Percentiles rank a stretch among this genome's conserved stretches.
These are phyloP conservation scores for Tridacna gigas DNA, from an alignment of 2,888 invertebrate species.

Conservation along the genomic window DNA sequence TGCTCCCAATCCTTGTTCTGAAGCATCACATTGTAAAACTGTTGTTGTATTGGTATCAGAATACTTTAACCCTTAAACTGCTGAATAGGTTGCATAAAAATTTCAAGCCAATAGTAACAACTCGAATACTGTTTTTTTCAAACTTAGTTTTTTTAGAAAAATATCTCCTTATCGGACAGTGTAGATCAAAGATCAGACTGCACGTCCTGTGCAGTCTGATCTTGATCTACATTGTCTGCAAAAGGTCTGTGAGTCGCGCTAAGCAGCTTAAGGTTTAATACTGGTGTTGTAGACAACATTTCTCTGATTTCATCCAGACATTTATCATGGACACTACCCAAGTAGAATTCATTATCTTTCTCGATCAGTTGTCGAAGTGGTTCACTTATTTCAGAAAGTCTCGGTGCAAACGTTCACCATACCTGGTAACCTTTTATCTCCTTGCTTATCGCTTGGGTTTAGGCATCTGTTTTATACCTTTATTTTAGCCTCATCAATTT, in stretches of 20 bases:
- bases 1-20: constrained; percentile 59
- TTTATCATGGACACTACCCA: neutral
- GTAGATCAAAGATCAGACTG: too few species aligned
- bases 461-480: neutral
- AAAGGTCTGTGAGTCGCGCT: too few species aligned
- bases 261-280: too few species aligned
- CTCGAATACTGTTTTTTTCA: too few species aligned
- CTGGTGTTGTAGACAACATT: neutral
- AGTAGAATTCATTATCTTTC: neutral
- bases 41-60: neutral
- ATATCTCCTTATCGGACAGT: too few species aligned
- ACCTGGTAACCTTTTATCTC: neutral
- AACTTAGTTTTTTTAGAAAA: too few species aligned
- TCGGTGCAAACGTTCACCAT: neutral
- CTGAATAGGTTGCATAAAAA: too few species aligned
- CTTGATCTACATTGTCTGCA: too few species aligned
- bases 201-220: too few species aligned
- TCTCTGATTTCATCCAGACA: neutral
- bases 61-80: too few species aligned
- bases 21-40: constrained; percentile 29
- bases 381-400: neutral
- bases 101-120: too few species aligned
- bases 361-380: neutral
- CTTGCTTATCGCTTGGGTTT: neutral
- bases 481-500: neutral